A percentile compares a stretch with the other conserved stretches of the same genome.
These are phyloP conservation scores for Cerastoderma edule DNA, from an alignment of 2,888 invertebrate genomes.

Conservation along the genomic window DNA sequence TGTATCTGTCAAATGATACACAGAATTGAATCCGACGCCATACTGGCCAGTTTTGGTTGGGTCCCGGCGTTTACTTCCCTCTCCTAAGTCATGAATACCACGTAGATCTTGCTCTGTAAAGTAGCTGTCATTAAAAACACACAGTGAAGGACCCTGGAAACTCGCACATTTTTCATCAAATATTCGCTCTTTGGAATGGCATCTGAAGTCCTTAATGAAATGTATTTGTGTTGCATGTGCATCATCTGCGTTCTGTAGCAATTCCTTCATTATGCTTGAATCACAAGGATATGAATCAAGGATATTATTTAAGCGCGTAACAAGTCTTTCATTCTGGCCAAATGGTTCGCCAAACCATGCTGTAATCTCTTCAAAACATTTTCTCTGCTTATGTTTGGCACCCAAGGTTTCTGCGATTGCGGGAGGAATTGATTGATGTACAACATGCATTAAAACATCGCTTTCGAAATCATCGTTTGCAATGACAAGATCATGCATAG, in stretches of 20 bases:
- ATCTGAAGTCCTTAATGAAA: constrained; percentile 76
- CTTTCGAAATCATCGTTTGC: constrained; percentile 68
- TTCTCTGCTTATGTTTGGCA: constrained; percentile 55
- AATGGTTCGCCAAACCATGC: constrained; percentile 69
- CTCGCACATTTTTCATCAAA: constrained; percentile 65
- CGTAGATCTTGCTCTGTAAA: constrained; percentile 68
- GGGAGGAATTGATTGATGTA: constrained; percentile 66
- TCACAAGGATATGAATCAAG: constrained; percentile 78
- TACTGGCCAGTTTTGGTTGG: constrained; percentile 73
- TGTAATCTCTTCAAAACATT: constrained; percentile 37
- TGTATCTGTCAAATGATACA: constrained; percentile 75
- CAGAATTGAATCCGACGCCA: constrained; percentile 78
- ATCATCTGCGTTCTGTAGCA: constrained; percentile 81
- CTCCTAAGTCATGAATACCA: constrained; percentile 73
- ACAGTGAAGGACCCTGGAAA: constrained; percentile 73
- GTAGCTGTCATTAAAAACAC: constrained; percentile 69
- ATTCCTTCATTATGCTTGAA: constrained; percentile 79
- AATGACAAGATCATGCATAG: constrained; percentile 65
- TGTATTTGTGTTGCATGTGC: constrained; percentile 78
- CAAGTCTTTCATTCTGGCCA: constrained; percentile 79
- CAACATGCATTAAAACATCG: constrained; percentile 51
- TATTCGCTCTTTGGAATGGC: constrained; percentile 46
- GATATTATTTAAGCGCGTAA: constrained; percentile 75
- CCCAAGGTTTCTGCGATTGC: constrained; percentile 62
- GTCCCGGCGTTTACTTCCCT: constrained; percentile 73